Evolutionary conservation across 2,888 invertebrate genomes (phyloP).

Genomic region (Phalera bucephala): DNA sequence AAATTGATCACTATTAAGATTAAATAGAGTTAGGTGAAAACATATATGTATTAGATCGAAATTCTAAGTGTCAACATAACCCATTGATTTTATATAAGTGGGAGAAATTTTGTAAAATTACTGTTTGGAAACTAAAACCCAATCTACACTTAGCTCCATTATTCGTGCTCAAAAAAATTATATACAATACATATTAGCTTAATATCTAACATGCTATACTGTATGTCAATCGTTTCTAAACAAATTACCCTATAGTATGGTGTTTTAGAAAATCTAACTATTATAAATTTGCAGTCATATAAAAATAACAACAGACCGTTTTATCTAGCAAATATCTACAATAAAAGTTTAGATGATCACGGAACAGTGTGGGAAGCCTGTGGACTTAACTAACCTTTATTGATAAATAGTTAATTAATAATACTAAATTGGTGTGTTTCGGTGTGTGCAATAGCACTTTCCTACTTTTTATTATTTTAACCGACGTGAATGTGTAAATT

Average conservation of each 20-base stretch:
- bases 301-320: constrained; percentile 80
- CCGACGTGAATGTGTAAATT: constrained; percentile 57
- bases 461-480: constrained; percentile 64
- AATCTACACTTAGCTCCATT: constrained; percentile 27
- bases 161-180: constrained; percentile 29
- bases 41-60: too few species aligned
- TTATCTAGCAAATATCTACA: constrained; percentile 76
- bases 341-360: constrained; percentile 65
- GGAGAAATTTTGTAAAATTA: constrained; percentile 22
- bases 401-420: constrained; percentile 54
- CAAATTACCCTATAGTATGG: constrained; percentile 63
- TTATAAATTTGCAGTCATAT: constrained; percentile 77
- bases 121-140: constrained; percentile 6
- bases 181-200: constrained; percentile 33
- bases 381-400: constrained; percentile 64
- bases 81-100: too few species aligned
- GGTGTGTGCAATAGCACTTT: constrained; percentile 81
- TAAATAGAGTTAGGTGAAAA: too few species aligned
- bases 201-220: constrained; percentile 28
- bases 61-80: too few species aligned
- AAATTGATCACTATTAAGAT: too few species aligned
- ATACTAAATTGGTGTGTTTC: constrained; percentile 75
- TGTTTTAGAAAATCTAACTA: constrained; percentile 79
- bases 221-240: constrained; percentile 33
- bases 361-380: constrained; percentile 69